Percentiles rank a stretch among this genome's conserved stretches.
Conservation (phyloP, 2,113 vertebrate species). For the Calidris pygmaea region DNA sequence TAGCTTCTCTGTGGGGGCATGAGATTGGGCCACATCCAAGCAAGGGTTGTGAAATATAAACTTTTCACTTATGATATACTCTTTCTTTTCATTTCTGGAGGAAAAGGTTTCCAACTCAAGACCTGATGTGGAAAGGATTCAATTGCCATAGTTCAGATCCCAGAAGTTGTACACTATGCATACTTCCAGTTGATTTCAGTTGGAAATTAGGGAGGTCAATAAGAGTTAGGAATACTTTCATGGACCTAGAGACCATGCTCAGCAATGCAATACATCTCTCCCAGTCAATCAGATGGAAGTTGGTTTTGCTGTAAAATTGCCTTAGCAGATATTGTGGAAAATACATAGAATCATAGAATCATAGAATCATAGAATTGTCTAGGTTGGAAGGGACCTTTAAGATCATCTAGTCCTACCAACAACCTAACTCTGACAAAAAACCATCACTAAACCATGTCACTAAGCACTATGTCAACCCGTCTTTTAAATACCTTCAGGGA, state of each 20-base stretch:
- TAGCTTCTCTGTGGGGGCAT: not conserved
- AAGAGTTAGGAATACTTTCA: not conserved
- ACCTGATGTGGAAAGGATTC: not conserved
- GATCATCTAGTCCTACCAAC: no score
- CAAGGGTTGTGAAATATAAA: not conserved
- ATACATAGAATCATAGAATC: no score
- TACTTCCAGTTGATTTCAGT: not conserved
- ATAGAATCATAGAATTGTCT: no score
- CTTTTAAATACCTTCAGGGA: no score
- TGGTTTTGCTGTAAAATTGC: not conserved
- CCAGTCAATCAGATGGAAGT: not conserved
- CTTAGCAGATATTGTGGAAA: not conserved
- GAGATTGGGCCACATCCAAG: not conserved
- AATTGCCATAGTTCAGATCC: not conserved
- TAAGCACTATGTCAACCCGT: no score
- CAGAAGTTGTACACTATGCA: not conserved
- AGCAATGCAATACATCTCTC: not conserved
- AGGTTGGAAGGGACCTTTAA: no score
- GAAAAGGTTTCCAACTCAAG: not conserved
- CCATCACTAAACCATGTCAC: no score
- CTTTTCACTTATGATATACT: not conserved
- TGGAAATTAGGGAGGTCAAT: not conserved
- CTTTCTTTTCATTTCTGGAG: not conserved
- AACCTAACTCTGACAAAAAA: no score
- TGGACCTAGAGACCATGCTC: not conserved